Conservation (phyloP, 1,140 invertebrate genomes). For the Ptiloglossa arizonensis region DNA sequence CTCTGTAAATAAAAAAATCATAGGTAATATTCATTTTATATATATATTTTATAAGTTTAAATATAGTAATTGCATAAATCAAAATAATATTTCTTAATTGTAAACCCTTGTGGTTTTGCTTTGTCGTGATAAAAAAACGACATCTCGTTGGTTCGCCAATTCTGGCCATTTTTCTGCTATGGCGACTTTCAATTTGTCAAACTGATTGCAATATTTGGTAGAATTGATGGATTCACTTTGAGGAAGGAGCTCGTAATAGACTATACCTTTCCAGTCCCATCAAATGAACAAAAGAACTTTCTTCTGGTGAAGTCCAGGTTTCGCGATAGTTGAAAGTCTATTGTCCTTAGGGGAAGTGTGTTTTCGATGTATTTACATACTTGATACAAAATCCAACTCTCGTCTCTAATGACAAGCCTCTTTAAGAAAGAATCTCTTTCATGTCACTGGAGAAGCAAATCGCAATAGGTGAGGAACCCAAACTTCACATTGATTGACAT, state of each 20-base stretch:
- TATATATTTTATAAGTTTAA: too few species aligned
- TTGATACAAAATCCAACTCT: slow-evolving; percentile 3
- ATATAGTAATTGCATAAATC: too few species aligned
- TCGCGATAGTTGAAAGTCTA: slow-evolving; percentile 37
- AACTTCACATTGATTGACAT: neutral
- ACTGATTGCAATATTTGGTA: slow-evolving; percentile 3
- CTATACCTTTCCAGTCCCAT: neutral
- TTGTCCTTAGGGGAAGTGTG: slow-evolving; percentile 17
- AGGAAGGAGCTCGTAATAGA: neutral
- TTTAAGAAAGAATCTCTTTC: neutral
- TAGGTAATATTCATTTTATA: too few species aligned
- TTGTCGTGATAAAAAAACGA: too few species aligned
- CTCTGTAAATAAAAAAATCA: too few species aligned
- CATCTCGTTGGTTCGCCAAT: slow-evolving; percentile 12
- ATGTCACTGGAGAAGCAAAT: neutral
- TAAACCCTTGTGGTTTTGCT: too few species aligned
- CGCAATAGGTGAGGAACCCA: neutral
- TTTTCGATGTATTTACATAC: neutral
- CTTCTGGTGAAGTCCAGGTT: slow-evolving; percentile 42
- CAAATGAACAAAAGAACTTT: slow-evolving; percentile 17
- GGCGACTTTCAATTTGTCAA: neutral
- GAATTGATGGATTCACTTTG: neutral
- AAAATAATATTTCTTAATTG: too few species aligned
- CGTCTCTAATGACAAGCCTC: neutral
- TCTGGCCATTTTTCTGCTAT: slow-evolving; percentile 15